Percentiles rank a stretch among this genome's conserved stretches.
These are phyloP conservation scores for Tragelaphus imberbis DNA, from an alignment of 2,113 vertebrate species.

Conservation along the genomic window DNA sequence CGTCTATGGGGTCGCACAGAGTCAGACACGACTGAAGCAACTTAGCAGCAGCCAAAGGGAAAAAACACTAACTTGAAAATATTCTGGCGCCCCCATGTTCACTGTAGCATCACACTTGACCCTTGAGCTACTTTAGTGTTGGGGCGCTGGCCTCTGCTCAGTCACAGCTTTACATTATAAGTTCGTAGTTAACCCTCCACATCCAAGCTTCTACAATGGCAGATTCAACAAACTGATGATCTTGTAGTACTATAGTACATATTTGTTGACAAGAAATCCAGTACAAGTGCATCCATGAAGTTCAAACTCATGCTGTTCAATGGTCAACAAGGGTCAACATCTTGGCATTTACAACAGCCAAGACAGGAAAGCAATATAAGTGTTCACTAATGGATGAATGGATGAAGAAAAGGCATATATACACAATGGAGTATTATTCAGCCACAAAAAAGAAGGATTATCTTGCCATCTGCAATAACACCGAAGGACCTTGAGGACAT, in stretches of 20 bases:
- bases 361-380: not conserved
- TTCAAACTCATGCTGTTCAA: not conserved
- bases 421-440: not conserved
- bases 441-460: not conserved
- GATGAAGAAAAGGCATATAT: not conserved
- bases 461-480: not conserved
- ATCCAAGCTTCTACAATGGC: not conserved
- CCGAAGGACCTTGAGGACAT: not conserved
- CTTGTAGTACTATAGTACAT: not conserved
- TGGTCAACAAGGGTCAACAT: not conserved
- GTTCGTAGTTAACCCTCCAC: not conserved
- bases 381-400: not conserved
- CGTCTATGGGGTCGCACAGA: fast-evolving
- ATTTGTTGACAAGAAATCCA: not conserved
- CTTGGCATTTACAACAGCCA: not conserved
- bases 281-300: not conserved
- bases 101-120: not conserved
- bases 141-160: not conserved
- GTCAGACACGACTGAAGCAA: fast-evolving
- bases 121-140: not conserved
- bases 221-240: not conserved
- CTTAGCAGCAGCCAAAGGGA: too few relatives aligned
- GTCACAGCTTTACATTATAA: not conserved
- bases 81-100: not conserved
- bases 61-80: not conserved